phyloP scores from a whole-genome alignment of 2,888 invertebrate genomes.

The Himalopsyche kuldschensis region DNA sequence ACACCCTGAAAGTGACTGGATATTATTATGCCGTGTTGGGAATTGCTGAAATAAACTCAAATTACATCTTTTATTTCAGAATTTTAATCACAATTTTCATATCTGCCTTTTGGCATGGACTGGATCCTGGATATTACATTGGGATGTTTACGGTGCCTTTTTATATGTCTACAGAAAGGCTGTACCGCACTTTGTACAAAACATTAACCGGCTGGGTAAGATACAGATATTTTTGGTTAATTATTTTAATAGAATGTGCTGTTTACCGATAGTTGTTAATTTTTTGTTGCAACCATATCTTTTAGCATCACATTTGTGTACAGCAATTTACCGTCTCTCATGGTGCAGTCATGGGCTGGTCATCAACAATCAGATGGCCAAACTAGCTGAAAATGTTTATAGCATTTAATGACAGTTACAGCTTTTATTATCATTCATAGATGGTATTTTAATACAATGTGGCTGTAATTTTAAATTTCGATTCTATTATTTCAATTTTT shows the following conservation, averaged over 20 bases:
- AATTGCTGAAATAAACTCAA: too few species aligned
- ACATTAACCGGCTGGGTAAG: neutral
- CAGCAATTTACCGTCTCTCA: too few species aligned
- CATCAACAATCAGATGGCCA: too few species aligned
- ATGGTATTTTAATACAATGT: neutral
- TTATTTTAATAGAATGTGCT: neutral
- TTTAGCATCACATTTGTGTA: too few species aligned
- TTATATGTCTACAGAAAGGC: neutral
- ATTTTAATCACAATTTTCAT: neutral
- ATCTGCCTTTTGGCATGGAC: neutral
- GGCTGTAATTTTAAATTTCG: neutral
- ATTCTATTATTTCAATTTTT: neutral
- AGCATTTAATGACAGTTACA: too few species aligned
- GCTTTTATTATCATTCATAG: too few species aligned
- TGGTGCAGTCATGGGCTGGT: too few species aligned
- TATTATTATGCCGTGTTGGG: too few species aligned
- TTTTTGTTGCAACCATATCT: too few species aligned
- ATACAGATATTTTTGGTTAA: neutral
- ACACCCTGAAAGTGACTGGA: too few species aligned
- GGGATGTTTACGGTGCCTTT: neutral
- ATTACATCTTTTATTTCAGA: neutral
- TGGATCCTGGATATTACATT: neutral
- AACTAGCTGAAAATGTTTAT: too few species aligned
- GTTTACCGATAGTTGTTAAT: too few species aligned
- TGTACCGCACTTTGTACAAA: neutral